Evolutionary conservation across 2,888 invertebrate genomes (phyloP), one percentile per base, ranked within the genome.

Genomic region (Ophonus ardosiacus): DNA sequence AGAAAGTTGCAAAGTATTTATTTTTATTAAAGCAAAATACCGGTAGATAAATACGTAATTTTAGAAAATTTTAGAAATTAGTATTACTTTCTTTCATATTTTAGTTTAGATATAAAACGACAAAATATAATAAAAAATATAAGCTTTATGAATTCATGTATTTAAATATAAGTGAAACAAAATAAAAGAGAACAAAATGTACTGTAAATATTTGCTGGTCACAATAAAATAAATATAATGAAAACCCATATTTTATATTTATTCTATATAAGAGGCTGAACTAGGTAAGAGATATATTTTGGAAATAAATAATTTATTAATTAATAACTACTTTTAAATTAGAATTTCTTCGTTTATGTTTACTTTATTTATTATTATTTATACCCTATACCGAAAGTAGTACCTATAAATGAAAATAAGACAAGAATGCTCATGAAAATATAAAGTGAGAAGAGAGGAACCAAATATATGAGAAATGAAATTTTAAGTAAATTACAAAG

Each of bases 11-110:
- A 74, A 74, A 68, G 40, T 74, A 74, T 51, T 74, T 74, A 74
- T 74, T 74, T 71, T 51, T 17, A 74, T 40, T 43, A 51, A 1
- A 43, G 43, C 17, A 74, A 24, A 43, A 18, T 74, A 74, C 71
- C 71, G 71, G 71, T 74, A 74, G 71, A 21, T 74, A 74, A 10
- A 74, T 74, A 74, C 71, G 71, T 74, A 74, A 68, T 17, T 43
- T 40, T 21, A 38, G 68, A 38, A 65, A 24, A 10, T 13, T 65
- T 24, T 10, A 31, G 68, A 68, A 68, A 63, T 63, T 68, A 38
- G 68, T 68, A 15, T 15, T 68, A 63, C 18, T 63, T 63, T 63
- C 7, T 21, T 13, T 68, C 31, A 68, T 68, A n/a, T 31, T 51
- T 68, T 68, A 15, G 59, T 59, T 31, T 68, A 68, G 7, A 63